Evolutionary conservation across 2,113 vertebrate species (phyloP), one percentile per base, ranked within the genome.

Genomic region (Engystomops pustulosus): DNA sequence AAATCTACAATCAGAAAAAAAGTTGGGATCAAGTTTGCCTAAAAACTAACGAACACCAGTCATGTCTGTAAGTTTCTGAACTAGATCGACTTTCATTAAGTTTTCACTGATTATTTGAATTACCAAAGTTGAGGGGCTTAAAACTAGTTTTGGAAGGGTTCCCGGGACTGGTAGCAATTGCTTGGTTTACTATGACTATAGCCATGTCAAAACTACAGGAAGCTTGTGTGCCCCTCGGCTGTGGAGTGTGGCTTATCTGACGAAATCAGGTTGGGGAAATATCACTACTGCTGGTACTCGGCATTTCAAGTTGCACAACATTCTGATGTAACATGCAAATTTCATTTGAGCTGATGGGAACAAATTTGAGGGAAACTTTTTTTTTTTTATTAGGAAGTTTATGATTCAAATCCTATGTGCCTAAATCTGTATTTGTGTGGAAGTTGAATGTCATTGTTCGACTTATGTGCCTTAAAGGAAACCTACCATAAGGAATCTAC

Each of bases 151-250:
- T 65, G 60, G 60, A 65, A 0, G 11, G 27, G 60, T 65, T 65
- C 60, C 60, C 60, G 60, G 27, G 60, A 30, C 30, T 34, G 27
- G 18, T 65, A 65, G 6, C 14, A 32, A 12, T 65, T 65, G 27
- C 27, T 17, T 32, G 60, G 27, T 65, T 65, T 65, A 65, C 60
- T 65, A 65, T 65, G 27, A 65, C 32, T 32, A 32, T 32, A 65
- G 60, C 60, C 30, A 65, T 65, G 60, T 65, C 60, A 65, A 65
- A 65, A 65, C 60, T 65, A 49, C 30, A 51, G 65, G 44, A 81
- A 65, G 38, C 49, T 51, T 34, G 45, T 70, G 18, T 69, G 44
- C 38, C 27, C 6, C 44, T 14, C 45, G 15, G 30, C 30, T 47
- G 25, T 36, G 34, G 44, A n/a, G 15, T 3, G 11, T 10, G 34